Evolutionary conservation across 35 echinoderm and acorn worm species (phyloP).

Genomic region (Lytechinus pictus): DNA sequence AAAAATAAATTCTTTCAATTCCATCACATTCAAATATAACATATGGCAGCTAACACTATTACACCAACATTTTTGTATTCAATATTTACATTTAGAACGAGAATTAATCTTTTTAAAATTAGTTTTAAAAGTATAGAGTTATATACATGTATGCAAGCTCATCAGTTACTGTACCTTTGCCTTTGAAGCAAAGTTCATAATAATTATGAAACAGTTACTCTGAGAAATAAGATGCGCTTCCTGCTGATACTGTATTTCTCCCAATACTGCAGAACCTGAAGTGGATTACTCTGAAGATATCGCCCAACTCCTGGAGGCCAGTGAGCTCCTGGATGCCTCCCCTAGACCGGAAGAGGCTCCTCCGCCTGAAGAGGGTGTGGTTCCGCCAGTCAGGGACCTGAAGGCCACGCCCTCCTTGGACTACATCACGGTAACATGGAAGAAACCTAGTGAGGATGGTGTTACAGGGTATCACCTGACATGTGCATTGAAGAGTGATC

Average conservation of each 20-base stretch:
- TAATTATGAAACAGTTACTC: no score
- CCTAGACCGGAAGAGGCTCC: neutral
- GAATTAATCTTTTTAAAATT: no score
- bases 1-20: no score
- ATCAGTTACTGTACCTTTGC: no score
- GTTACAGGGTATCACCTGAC: slow-evolving; percentile 72
- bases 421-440: slow-evolving; percentile 61
- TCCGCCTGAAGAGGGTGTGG: neutral
- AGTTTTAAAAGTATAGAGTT: no score
- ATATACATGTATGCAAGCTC: no score
- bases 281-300: neutral
- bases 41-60: no score
- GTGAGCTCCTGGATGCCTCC: slow-evolving; percentile 17
- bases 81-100: no score
- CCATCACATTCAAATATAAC: no score
- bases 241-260: neutral
- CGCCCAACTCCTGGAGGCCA: neutral
- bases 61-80: no score
- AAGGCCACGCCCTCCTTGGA: slow-evolving; percentile 42
- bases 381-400: slow-evolving; percentile 7
- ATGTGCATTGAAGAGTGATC: slow-evolving; percentile 48
- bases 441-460: slow-evolving; percentile 62
- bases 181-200: no score
- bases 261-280: neutral
- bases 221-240: no score